Percentiles rank a stretch among this genome's conserved stretches.
These are phyloP conservation scores for Acanthis flammea DNA, from an alignment of 2,797 vertebrate genomes.

Conservation along the genomic window DNA sequence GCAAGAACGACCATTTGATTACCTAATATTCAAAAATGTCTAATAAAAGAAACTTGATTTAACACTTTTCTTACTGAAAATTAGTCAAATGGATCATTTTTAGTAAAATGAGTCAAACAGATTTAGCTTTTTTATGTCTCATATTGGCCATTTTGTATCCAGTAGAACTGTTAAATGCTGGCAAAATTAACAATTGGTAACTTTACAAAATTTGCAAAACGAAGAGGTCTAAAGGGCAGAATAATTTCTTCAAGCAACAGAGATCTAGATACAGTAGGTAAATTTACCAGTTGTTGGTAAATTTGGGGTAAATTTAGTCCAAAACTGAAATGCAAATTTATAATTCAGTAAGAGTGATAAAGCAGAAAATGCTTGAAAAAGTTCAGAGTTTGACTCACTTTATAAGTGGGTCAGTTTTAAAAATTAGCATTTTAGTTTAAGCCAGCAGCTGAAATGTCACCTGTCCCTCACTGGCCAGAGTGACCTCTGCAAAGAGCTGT, in stretches of 20 bases:
- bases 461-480: fast-evolving
- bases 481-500: not conserved
- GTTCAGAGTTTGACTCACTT: not conserved
- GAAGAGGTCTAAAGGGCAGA: not conserved
- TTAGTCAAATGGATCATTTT: fast-evolving
- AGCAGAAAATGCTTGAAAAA: not conserved
- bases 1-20: not conserved
- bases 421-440: not conserved
- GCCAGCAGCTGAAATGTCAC: not conserved
- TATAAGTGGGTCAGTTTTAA: not conserved
- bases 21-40: slow-evolving; percentile 25
- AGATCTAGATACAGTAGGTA: not conserved
- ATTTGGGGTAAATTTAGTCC: not conserved
- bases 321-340: not conserved
- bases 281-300: not conserved
- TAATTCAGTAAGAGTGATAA: not conserved
- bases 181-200: not conserved
- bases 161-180: not conserved
- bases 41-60: not conserved
- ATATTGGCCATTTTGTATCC: not conserved
- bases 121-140: not conserved
- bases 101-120: not conserved
- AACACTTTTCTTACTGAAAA: not conserved
- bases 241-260: not conserved
- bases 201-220: not conserved